Base-by-base conservation (phyloP, 2,113 vertebrate genomes). In the Brienomyrus longianalis region DNA sequence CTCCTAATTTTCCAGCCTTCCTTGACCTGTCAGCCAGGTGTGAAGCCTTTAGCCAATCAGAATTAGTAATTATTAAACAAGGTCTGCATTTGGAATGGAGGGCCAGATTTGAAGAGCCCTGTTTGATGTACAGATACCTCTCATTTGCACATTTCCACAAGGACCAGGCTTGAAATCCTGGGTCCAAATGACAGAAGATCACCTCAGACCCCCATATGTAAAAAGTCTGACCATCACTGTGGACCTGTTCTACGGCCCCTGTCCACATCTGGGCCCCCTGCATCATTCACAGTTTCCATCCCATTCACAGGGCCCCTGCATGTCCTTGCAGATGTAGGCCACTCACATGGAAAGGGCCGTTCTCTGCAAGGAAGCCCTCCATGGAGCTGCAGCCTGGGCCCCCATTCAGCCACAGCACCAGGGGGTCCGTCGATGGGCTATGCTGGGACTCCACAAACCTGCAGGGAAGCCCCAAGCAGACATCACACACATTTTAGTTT, bases 381-480 rank as follows among this genome's bases (percentile, higher is more conserved):
- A 89, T 89, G 39, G 91, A 92, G 74, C 88, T 91, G 84, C 54
- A 89, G n/a, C 88, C 89, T 1, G 92, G 88, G 17, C 92, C 88
- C 0, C 91, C 90, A 9, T 92, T 92, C 31, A 94, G 90, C 92
- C 91, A 93, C 27, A 92, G 31, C 5, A 92, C 85, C 88, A 93
- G n/a, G 8, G 89, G 93, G 13, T 92, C 54, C 0, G 48, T 90
- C 0, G 74, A 77, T 1, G 91, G 91, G 54, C 92, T 90, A 35
- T 88, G 43, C 54, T 93, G 91, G 84, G 91, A 93, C 52, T 92
- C 91, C 86, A 91, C 89, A 92, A 91, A 92, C 90, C 91, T 91
- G 27, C 9, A 50, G 15, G 9, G 5, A 80, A 35, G 31, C 6
- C 27, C 43, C 21, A 39, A 80, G 17, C 74, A 83, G 27, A 89